phyloP scores from a whole-genome alignment of 2,113 vertebrate species.

The Ceyx melanurus region DNA sequence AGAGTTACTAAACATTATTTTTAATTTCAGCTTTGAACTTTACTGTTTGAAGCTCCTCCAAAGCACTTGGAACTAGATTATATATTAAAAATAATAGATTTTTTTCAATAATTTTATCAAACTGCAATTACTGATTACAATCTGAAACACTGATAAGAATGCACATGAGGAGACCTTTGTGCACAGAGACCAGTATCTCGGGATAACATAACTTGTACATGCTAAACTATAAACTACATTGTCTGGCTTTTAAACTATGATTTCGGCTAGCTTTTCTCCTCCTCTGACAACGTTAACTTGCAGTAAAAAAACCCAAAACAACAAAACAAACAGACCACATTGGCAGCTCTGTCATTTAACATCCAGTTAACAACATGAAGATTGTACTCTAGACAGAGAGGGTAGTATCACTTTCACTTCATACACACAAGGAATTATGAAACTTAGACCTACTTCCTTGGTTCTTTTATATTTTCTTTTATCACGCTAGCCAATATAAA shows the following conservation, averaged over 20 bases:
- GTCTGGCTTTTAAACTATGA: neutral
- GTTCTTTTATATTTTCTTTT: neutral
- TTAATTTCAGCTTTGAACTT: conserved; percentile 52
- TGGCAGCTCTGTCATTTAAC: conserved; percentile 1
- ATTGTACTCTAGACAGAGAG: neutral
- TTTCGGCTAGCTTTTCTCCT: neutral
- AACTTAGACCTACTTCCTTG: neutral
- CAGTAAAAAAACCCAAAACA: neutral
- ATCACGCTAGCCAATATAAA: neutral
- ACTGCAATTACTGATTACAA: neutral
- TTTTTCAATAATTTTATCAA: neutral
- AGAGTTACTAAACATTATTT: conserved; percentile 4
- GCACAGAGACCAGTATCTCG: neutral
- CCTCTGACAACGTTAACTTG: neutral
- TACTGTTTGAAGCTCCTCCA: conserved; percentile 16
- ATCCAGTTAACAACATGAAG: neutral
- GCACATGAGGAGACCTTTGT: neutral
- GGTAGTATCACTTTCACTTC: neutral
- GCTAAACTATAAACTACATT: conserved; percentile 26
- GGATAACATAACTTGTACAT: neutral
- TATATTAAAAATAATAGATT: neutral
- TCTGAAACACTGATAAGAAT: neutral
- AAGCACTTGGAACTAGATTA: neutral
- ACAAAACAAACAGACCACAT: neutral
- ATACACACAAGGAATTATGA: neutral